Base-by-base conservation (phyloP, 2,888 invertebrate species). In the Diachrysia chrysitis region DNA sequence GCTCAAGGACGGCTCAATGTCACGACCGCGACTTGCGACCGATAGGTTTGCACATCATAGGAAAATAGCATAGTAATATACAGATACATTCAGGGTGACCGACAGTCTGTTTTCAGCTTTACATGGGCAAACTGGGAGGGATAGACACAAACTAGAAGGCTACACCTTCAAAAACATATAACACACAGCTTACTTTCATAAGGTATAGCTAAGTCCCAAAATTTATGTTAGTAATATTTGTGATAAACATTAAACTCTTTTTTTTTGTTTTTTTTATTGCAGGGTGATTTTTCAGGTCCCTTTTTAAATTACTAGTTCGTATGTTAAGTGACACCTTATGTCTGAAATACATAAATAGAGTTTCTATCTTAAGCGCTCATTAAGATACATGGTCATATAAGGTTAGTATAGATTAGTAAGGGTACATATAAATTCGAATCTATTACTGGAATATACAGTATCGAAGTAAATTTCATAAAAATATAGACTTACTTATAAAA, bases 401-500 rank as follows among this genome's bases (percentile, higher is more conserved):
- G 17, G 48, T 58, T 51, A 42, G 29, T 1, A 46, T 48, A 58
- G 35, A 58, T 25, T 2, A 19, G 7, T 51, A 51, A 14, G 37
- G 54, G 51, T 25, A 29, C 16, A 55, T 35, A 35, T 29, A 54
- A 62, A 62, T 62, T 58, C 58, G 21, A 62, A 29, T 62, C 48
- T 19, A 48, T 58, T 42, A 60, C n/a, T 56, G 19, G 23, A 32
- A 19, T 60, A 48, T 7, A 62, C 53, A 62, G 10, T 57, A 54
- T 35, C 48, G 21, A 51, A 51, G 48, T 51, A 58, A 46, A 57
- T 48, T 14, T 35, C 48, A 58, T 25, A 62, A 67, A 66, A 55
- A 67, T 62, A 67, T 54, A 58, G 61, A 51, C 37, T 57, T 37
- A 51, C 37, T 46, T 19, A 48, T 19, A 19, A 19, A 12, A 19